Evolutionary conservation across 2,888 invertebrate genomes (phyloP).

Genomic region (Beris chalybata): DNA sequence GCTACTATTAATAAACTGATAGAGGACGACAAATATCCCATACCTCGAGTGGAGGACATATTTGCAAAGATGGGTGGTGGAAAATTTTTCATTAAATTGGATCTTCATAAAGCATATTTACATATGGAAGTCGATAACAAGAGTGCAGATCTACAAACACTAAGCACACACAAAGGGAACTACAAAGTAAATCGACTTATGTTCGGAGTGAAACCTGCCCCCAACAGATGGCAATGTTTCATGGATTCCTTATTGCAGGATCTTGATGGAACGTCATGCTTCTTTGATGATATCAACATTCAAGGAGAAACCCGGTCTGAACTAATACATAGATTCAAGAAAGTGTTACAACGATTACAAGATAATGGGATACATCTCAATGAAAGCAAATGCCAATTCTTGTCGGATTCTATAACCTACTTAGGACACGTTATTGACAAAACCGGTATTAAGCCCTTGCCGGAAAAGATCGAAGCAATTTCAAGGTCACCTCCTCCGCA

Average conservation of each 20-base stretch:
- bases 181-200: no score
- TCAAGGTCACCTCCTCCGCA: background rate
- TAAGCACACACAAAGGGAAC: no score
- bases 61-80: background rate
- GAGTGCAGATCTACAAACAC: no score
- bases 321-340: no score
- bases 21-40: background rate
- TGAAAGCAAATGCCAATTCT: no score
- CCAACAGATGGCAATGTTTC: no score
- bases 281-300: constrained; percentile 4
- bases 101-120: constrained; percentile 2
- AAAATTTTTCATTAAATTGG: background rate
- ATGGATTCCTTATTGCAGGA: background rate
- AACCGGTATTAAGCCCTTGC: no score
- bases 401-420: no score
- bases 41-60: background rate
- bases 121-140: background rate
- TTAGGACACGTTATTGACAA: no score
- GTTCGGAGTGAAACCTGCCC: no score
- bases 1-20: background rate
- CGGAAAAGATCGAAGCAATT: background rate
- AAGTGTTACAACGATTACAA: no score
- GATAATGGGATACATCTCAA: no score
- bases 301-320: background rate
- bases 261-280: background rate